Evolutionary conservation across 2,797 vertebrate species (phyloP).

Genomic region (Chanos chanos): DNA sequence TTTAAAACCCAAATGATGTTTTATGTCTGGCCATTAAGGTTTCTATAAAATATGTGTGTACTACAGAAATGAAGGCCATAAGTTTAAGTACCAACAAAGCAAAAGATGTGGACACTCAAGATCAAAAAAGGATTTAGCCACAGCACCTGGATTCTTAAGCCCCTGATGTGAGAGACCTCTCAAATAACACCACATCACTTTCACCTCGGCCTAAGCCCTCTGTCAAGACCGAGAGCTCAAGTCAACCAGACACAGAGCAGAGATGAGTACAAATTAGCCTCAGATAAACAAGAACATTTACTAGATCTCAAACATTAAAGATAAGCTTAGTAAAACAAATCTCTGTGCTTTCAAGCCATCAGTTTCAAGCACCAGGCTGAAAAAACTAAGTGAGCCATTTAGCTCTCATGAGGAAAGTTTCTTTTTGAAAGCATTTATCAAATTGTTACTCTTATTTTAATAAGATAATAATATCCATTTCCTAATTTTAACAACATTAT

Average conservation of each 20-base stretch:
- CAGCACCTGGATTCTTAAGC: conserved; percentile 3
- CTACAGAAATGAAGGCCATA: too few relatives aligned
- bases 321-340: conserved; percentile 41
- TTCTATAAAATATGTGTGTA: too few relatives aligned
- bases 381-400: not conserved
- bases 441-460: too few relatives aligned
- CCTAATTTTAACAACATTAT: too few relatives aligned
- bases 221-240: conserved; percentile 11
- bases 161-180: not conserved
- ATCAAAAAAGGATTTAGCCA: conserved; percentile 5
- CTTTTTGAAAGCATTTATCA: too few relatives aligned
- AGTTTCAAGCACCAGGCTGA: not conserved
- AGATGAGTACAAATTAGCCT: conserved; percentile 33
- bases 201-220: not conserved
- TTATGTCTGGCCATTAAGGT: too few relatives aligned
- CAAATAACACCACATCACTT: conserved; percentile 18
- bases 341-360: conserved; percentile 8
- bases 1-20: too few relatives aligned
- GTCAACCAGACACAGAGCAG: conserved; percentile 19
- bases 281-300: conserved; percentile 41
- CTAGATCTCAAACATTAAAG: conserved; percentile 40
- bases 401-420: too few relatives aligned
- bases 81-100: too few relatives aligned
- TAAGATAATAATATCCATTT: too few relatives aligned
- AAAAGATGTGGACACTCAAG: too few relatives aligned